Base-by-base conservation (phyloP, 1,140 invertebrate genomes). In the Cecropterus lyciades region DNA sequence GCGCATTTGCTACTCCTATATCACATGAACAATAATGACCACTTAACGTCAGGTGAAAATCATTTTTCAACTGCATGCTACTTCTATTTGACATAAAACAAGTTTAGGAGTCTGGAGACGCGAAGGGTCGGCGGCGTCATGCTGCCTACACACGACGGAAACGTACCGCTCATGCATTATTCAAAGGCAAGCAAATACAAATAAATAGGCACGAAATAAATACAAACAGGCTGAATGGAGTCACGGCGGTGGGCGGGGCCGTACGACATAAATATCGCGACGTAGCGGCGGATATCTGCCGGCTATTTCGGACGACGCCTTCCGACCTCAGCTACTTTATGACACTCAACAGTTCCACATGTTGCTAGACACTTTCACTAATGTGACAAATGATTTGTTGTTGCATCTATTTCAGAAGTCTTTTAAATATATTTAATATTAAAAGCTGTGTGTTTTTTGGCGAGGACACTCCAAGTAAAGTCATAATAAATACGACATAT, bases 191-290 rank as follows among this genome's bases (percentile, higher is more conserved):
- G 75, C 84, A 77, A 91, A 91, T 89, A 91, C 87, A 90, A 91
- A 90, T 91, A 91, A 91, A 91, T 89, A 88, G 89, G 80, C 85
- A 89, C 80, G 83, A 84, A 91, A 91, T 88, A 91, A 89, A 91
- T 91, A 89, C 83, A 91, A 91, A 89, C 87, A 85, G 84, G 82
- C 85, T 85, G 88, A 91, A 89, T 88, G 84, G 80, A 87, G 85
- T 80, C 85, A 75, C 84, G 80, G 77, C 80, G 72, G 78, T 87
- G 85, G 89, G 89, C 86, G 89, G 85, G 80, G 82, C 89, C 51
- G 67, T 57, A 80, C 87, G 83, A 87, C 89, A 89, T 91, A 89
- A 91, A 91, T 91, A 91, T 87, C 82, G 78, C 82, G 85, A 87
- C 86, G 87, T 87, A 89, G 70, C 75, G 69, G 68, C 83, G 79